Conservation (phyloP, 2,113 vertebrate genomes). For the Notothenia coriiceps region DNA sequence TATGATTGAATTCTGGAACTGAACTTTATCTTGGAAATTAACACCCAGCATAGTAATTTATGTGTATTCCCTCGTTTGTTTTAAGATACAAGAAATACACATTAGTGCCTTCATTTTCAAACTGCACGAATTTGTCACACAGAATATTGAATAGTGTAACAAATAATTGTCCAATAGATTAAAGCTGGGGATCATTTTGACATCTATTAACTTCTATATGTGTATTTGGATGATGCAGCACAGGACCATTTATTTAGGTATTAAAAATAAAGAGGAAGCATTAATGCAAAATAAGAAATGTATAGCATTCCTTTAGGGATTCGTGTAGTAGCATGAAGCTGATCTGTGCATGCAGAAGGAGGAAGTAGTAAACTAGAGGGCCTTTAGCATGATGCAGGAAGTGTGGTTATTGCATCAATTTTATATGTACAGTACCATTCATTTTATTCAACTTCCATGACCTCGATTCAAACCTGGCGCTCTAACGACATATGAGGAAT, state of each 20-base stretch:
- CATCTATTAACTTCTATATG: background rate
- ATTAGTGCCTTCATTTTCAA: too few relatives aligned
- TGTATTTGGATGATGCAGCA: background rate
- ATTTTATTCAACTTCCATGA: slow-evolving; percentile 19
- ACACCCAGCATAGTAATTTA: too few relatives aligned
- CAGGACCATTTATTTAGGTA: slow-evolving; percentile 37
- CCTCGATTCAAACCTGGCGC: background rate
- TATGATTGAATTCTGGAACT: too few relatives aligned
- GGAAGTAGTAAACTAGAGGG: slow-evolving; percentile 21
- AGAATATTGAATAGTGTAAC: too few relatives aligned
- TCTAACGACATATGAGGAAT: slow-evolving; percentile 4
- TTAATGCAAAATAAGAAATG: slow-evolving; percentile 44
- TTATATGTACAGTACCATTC: slow-evolving; percentile 43
- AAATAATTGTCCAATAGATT: too few relatives aligned
- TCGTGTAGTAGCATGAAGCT: slow-evolving; percentile 24
- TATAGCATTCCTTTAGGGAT: background rate
- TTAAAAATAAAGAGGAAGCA: slow-evolving; percentile 8
- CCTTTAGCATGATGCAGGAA: slow-evolving; percentile 28
- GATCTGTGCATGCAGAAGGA: slow-evolving; percentile 2
- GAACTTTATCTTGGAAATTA: too few relatives aligned
- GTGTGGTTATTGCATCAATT: slow-evolving; percentile 62
- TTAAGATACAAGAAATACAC: too few relatives aligned
- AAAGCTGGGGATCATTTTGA: background rate
- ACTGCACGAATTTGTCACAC: too few relatives aligned
- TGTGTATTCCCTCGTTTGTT: too few relatives aligned